These are phyloP conservation scores for Scylla paramamosain DNA, from an alignment of 1,140 invertebrate species.

Conservation along the genomic window DNA sequence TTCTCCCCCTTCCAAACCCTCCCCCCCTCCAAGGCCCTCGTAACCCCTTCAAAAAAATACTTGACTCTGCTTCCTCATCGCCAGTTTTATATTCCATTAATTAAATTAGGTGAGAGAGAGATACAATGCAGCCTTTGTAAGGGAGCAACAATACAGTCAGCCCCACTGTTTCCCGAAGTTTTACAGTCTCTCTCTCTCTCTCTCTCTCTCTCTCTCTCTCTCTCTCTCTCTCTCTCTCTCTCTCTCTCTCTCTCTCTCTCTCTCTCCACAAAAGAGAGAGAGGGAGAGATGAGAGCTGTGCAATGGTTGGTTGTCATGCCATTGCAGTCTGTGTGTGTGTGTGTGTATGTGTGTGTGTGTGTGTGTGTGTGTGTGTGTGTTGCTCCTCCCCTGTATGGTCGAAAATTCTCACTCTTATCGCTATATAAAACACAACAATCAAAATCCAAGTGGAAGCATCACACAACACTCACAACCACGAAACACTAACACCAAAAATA, in stretches of 20 bases:
- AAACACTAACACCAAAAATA: not conserved
- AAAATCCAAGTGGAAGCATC: not conserved
- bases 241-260: conserved; percentile 60
- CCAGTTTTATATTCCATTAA: conserved; percentile 70
- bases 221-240: conserved; percentile 35
- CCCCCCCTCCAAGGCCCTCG: not conserved
- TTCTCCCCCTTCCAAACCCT: not conserved
- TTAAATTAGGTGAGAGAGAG: conserved; percentile 68
- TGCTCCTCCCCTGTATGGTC: not conserved
- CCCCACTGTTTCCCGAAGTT: conserved; percentile 64
- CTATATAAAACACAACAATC: not conserved
- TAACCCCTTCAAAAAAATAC: conserved; percentile 31
- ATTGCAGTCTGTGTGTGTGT: not conserved
- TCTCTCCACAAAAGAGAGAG: not conserved
- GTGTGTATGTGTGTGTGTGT: not conserved
- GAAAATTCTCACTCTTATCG: no score
- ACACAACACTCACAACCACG: not conserved
- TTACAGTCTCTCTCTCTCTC: conserved; percentile 46
- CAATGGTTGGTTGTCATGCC: not conserved
- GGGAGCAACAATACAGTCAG: conserved; percentile 57
- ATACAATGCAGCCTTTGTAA: conserved; percentile 69
- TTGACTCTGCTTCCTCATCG: conserved; percentile 60
- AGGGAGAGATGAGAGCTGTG: not conserved
- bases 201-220: conserved; percentile 7
- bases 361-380: not conserved